phyloP scores from a whole-genome alignment of 2,113 vertebrate genomes.

The Nesoenas mayeri region DNA sequence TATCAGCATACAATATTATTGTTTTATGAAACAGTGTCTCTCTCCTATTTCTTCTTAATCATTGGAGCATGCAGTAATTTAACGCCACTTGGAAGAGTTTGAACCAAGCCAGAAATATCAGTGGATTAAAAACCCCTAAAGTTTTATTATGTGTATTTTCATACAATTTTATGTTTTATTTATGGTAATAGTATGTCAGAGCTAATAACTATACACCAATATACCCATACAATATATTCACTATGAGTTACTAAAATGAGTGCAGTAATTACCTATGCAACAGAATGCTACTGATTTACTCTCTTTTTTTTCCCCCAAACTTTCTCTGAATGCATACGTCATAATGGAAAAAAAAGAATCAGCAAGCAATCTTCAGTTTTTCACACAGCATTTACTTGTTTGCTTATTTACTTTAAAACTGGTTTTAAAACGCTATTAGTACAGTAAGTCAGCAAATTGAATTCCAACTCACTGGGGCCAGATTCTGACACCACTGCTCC shows the following conservation, averaged over 20 bases:
- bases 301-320: neutral
- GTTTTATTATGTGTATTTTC: neutral
- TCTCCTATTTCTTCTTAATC: neutral
- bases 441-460: neutral
- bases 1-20: neutral
- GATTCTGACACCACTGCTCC: neutral
- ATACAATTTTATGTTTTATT: neutral
- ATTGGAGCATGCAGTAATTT: neutral
- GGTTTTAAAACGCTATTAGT: neutral
- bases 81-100: neutral
- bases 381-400: neutral
- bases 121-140: rapidly evolving
- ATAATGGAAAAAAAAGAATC: neutral
- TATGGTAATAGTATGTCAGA: neutral
- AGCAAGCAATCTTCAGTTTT: neutral
- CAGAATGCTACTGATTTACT: neutral
- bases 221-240: neutral
- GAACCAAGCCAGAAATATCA: neutral
- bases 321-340: neutral
- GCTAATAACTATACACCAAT: neutral
- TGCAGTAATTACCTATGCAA: neutral
- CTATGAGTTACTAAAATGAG: neutral
- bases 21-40: neutral
- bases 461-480: neutral
- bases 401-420: neutral